Conservation (phyloP, 2,888 invertebrate species). For the Monochamus alternatus region DNA sequence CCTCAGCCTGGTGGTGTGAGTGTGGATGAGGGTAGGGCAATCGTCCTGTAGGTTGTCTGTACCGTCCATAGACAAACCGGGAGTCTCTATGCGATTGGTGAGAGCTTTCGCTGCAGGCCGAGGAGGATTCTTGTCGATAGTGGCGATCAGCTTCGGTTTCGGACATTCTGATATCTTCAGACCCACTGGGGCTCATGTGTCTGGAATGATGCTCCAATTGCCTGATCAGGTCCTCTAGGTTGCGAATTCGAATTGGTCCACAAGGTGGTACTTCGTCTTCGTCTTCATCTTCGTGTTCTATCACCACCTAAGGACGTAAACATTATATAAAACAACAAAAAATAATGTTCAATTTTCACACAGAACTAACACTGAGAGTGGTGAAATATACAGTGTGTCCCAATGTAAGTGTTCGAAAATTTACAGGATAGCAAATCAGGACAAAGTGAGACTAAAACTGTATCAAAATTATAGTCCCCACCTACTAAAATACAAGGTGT, state of each 20-base stretch:
- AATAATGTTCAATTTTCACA: no score
- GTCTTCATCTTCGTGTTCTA: conserved; percentile 76
- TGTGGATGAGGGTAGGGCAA: conserved; percentile 68
- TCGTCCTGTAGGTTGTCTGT: conserved; percentile 65
- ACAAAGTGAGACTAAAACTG: no score
- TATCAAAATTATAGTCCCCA: no score
- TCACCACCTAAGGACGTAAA: conserved; percentile 63
- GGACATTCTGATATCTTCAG: conserved; percentile 91
- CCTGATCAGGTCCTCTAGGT: conserved; percentile 91
- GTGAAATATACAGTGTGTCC: no score
- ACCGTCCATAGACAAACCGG: conserved; percentile 81
- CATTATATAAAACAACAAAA: not conserved
- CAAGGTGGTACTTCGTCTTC: conserved; percentile 85
- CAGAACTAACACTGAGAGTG: no score
- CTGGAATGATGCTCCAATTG: conserved; percentile 91
- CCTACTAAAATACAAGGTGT: no score
- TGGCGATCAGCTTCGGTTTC: conserved; percentile 90
- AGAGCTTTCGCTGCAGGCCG: conserved; percentile 82
- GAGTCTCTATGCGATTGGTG: conserved; percentile 85
- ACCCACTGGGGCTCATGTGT: conserved; percentile 93
- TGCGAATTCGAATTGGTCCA: conserved; percentile 91
- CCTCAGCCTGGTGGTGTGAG: conserved; percentile 75
- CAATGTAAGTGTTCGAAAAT: no score
- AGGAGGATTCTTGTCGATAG: conserved; percentile 82
- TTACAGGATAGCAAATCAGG: no score